These are phyloP conservation scores for Eutolmus rufibarbis DNA, from an alignment of 2,888 invertebrate species.

Conservation along the genomic window DNA sequence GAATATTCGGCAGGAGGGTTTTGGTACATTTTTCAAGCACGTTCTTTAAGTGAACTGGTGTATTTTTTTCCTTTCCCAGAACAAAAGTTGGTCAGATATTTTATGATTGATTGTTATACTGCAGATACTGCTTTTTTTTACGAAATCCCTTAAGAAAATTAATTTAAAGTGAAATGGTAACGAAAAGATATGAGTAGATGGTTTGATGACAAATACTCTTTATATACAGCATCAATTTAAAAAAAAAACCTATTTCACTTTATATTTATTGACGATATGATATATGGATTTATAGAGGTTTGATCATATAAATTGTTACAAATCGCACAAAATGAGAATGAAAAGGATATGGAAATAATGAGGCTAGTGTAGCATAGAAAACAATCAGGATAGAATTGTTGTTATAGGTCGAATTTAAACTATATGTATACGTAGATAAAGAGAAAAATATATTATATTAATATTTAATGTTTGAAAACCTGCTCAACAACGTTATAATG, in stretches of 20 bases:
- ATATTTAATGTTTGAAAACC: too few relatives aligned
- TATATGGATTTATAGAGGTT: neutral
- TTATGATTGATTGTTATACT: neutral
- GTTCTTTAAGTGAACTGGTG: neutral
- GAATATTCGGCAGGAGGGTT: neutral
- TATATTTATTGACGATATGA: neutral
- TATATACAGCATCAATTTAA: neutral
- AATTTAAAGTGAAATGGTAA: neutral
- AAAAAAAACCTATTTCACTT: neutral
- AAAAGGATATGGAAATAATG: too few relatives aligned
- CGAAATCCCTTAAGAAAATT: neutral
- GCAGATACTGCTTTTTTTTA: neutral
- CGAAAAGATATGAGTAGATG: neutral
- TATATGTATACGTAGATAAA: too few relatives aligned
- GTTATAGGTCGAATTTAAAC: too few relatives aligned
- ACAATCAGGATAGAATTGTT: too few relatives aligned
- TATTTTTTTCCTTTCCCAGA: neutral
- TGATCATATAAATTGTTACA: neutral
- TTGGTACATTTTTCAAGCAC: neutral
- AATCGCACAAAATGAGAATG: too few relatives aligned
- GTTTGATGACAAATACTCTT: neutral
- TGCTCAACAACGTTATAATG: too few relatives aligned
- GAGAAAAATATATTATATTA: too few relatives aligned
- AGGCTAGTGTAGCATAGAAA: too few relatives aligned
- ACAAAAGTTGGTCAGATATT: neutral